Evolutionary conservation across 2,113 vertebrate species (phyloP), one percentile per base, ranked within the genome.

Genomic region (Malaclemys terrapin): DNA sequence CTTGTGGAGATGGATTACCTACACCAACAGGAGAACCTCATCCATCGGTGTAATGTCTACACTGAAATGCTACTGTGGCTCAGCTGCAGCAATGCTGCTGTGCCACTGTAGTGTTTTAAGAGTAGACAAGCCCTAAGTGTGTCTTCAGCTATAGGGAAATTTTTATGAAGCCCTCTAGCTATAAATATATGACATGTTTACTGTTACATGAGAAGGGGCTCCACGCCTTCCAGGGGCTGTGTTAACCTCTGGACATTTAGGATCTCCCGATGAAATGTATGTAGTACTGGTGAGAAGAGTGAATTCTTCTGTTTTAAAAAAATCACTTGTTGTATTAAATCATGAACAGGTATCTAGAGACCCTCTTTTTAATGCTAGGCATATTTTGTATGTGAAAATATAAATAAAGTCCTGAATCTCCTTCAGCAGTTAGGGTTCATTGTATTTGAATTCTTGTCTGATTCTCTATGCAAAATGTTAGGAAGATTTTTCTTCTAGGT

Each of bases 121-220:
- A 3, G n/a, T 72, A 72, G n/a, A 10, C 65, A 38, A 38, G n/a
- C 65, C 35, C 9, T 20, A 38, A 72, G 8, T 45, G 27, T 45
- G 17, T 57, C 80, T 59, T 59, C 92, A 1, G 42, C 83, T 93
- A 81, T 95, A 27, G 75, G 65, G 86, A 65, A 50, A 45, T 95
- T 95, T 95, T 88, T 85, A 52, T 53, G 52, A 49, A 84, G 89
- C 94, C 56, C 80, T 14, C 85, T 88, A 82, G 56, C 45, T 72
- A 35, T 93, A 92, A 82, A 83, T n/a, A 42, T 29, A 50, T 89
- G 57, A 42, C 20, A 16, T 45, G 62, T 88, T 86, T 42, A 27
- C 52, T 94, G 47, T 84, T 53, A n/a, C 13, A 49, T 91, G 89
- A 57, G 85, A 89, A 54, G 59, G 76, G 84, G 10, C 8, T 88